Evolutionary conservation across 2,113 vertebrate species (phyloP).

Genomic region (Actenoides lindsayi): DNA sequence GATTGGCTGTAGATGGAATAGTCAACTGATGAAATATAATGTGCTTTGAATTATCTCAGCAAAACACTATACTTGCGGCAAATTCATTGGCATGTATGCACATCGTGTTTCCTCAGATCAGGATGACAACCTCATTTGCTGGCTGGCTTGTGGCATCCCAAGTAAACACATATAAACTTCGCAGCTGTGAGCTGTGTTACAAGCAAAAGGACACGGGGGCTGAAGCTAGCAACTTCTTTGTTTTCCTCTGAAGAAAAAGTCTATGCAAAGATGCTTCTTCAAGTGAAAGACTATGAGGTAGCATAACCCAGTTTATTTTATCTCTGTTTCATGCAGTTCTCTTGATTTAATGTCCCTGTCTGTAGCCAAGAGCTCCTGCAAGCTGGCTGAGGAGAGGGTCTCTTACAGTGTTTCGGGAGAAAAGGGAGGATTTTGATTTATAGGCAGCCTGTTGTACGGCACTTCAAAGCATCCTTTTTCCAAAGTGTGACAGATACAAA

Average conservation of each 20-base stretch:
- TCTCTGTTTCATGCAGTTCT: neutral
- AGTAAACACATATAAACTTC: neutral
- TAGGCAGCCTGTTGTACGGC: neutral
- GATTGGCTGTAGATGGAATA: neutral
- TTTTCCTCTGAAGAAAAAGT: neutral
- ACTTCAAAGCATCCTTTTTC: neutral
- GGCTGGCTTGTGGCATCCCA: constrained; percentile 16
- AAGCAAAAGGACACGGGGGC: neutral
- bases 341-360: neutral
- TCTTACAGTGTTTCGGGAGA: neutral
- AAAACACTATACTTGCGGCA: neutral
- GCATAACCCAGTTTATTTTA: neutral
- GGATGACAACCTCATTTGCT: constrained; percentile 32
- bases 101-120: constrained; percentile 25
- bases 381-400: neutral
- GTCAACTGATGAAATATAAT: neutral
- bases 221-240: neutral
- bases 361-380: neutral
- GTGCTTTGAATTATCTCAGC: constrained; percentile 39
- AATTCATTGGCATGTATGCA: neutral
- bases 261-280: neutral
- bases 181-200: neutral
- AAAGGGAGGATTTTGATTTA: neutral
- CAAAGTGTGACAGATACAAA: neutral
- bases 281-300: neutral